Conservation (phyloP, 2,888 invertebrate species). For the Drosophila putrida region DNA sequence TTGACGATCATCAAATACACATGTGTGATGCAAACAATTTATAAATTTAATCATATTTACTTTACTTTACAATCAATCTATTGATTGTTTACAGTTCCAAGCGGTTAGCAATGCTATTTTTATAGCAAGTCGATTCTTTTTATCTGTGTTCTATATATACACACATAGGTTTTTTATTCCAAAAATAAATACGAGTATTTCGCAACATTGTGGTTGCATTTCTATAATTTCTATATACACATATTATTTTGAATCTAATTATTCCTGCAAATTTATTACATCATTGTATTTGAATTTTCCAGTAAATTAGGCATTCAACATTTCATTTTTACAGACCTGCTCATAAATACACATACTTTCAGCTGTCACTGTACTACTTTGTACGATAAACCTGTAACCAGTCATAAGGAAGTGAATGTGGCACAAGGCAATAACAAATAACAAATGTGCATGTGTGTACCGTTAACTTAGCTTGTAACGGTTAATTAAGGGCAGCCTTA, state of each 20-base stretch:
- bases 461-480: constrained; percentile 31
- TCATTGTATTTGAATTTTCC: constrained; percentile 33
- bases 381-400: constrained; percentile 43
- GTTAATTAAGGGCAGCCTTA: constrained; percentile 42
- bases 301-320: constrained; percentile 49
- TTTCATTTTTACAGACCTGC: constrained; percentile 17
- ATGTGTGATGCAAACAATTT: not conserved
- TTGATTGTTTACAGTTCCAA: not conserved
- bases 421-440: constrained; percentile 47
- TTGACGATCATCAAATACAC: not conserved
- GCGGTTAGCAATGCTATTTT: no score
- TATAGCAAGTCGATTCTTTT: not conserved
- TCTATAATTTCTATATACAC: not conserved
- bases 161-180: not conserved
- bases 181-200: not conserved
- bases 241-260: not conserved
- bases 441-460: constrained; percentile 17
- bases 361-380: constrained; percentile 30
- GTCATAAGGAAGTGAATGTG: constrained; percentile 61
- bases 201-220: not conserved
- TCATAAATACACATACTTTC: constrained; percentile 20
- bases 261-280: constrained; percentile 7
- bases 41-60: not conserved
- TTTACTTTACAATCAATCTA: not conserved
- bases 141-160: not conserved